Conservation (phyloP, 2,888 invertebrate genomes). For the Galerucella nymphaeae region DNA sequence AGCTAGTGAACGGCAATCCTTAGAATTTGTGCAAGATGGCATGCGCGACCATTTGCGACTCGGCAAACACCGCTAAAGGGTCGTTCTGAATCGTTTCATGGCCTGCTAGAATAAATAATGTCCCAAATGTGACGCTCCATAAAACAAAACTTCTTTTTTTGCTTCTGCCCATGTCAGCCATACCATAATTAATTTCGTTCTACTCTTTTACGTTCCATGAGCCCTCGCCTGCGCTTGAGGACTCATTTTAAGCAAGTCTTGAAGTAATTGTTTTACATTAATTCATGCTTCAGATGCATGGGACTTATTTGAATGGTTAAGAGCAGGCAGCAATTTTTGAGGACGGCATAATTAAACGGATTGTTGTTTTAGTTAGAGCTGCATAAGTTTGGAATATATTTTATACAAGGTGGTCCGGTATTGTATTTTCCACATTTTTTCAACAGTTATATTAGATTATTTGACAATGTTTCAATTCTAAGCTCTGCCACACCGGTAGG, state of each 20-base stretch:
- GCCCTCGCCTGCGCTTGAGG: constrained; percentile 31
- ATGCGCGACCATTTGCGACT: constrained; percentile 25
- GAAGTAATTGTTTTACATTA: constrained; percentile 38
- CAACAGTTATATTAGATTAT: background rate
- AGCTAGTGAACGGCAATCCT: constrained; percentile 22
- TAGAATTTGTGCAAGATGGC: constrained; percentile 30
- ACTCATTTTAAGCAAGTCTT: constrained; percentile 39
- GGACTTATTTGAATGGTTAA: constrained; percentile 28
- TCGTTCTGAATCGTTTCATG: constrained; percentile 39
- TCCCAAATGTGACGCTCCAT: constrained; percentile 40
- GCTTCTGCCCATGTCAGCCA: constrained; percentile 38
- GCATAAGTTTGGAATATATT: background rate
- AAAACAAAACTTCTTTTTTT: constrained; percentile 42
- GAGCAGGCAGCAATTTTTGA: constrained; percentile 11
- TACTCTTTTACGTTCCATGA: constrained; percentile 36
- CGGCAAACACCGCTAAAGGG: constrained; percentile 36
- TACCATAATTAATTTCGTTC: constrained; percentile 41
- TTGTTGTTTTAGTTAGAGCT: background rate
- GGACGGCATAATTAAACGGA: constrained; percentile 1
- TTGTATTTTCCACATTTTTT: background rate
- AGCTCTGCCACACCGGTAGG: no score
- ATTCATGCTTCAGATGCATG: constrained; percentile 35
- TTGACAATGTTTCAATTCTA: no score
- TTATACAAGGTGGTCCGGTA: background rate
- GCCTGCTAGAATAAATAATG: constrained; percentile 40